Conservation (phyloP, 2,797 vertebrate species). For the Fistularia tabacaria region DNA sequence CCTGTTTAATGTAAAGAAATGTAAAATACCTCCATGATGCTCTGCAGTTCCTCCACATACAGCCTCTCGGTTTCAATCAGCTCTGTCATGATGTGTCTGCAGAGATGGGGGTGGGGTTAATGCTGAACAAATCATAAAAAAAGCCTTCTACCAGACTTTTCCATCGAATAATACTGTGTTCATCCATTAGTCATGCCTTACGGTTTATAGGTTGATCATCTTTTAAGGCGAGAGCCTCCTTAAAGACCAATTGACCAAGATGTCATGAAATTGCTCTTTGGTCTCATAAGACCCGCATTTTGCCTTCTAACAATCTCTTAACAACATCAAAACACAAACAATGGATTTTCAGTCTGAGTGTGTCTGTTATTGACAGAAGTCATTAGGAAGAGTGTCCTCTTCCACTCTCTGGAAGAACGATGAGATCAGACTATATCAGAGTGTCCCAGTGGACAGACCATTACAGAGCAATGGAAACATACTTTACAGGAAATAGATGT, state of each 20-base stretch:
- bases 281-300: neutral
- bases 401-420: neutral
- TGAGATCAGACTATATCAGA: constrained; percentile 16
- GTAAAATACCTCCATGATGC: constrained; percentile 86
- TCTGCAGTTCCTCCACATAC: constrained; percentile 93
- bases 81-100: constrained; percentile 89
- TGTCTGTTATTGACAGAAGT: neutral
- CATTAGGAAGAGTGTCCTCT: neutral
- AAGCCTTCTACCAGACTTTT: neutral
- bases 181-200: neutral
- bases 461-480: neutral
- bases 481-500: too few relatives aligned
- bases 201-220: too few relatives aligned
- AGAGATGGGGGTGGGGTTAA: constrained; percentile 17
- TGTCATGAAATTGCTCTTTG: constrained; percentile 4
- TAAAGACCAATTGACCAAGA: too few relatives aligned
- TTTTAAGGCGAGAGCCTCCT: too few relatives aligned
- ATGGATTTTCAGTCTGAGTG: constrained; percentile 4
- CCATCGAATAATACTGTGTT: neutral
- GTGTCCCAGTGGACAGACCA: neutral
- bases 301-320: too few relatives aligned
- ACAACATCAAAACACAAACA: constrained; percentile 14
- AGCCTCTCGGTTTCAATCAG: constrained; percentile 92
- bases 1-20: too few relatives aligned
- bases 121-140: neutral